phyloP scores from a whole-genome alignment of 2,888 invertebrate genomes.

The Hirtodrosophila duncani region DNA sequence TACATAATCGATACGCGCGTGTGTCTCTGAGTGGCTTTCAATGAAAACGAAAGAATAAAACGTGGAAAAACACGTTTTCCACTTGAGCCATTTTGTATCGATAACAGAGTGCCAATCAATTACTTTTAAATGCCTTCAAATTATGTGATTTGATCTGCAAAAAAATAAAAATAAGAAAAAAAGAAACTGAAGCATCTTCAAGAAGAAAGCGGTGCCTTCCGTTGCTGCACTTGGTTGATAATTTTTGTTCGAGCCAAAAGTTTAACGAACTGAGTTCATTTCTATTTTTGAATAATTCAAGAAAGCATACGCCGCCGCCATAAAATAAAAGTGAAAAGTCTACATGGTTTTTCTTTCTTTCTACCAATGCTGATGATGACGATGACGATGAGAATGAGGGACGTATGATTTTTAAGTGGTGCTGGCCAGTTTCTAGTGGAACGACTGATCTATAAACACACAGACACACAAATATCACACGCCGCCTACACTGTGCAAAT shows the following conservation, averaged over 20 bases:
- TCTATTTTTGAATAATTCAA: constrained; percentile 77
- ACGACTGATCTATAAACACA: constrained; percentile 34
- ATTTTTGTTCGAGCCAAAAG: constrained; percentile 61
- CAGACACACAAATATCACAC: constrained; percentile 3
- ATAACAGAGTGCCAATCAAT: constrained; percentile 18
- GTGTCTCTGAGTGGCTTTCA: constrained; percentile 21
- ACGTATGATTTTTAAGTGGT: constrained; percentile 42
- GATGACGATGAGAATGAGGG: constrained; percentile 23
- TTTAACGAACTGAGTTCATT: constrained; percentile 79
- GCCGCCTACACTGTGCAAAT: constrained; percentile 72
- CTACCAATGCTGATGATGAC: too few relatives aligned
- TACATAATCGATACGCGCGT: constrained; percentile 33
- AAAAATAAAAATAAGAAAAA: constrained; percentile 24
- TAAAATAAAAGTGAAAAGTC: constrained; percentile 63
- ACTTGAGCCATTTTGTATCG: constrained; percentile 42
- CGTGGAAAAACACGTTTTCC: constrained; percentile 62
- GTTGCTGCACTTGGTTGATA: constrained; percentile 15
- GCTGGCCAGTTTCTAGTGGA: constrained; percentile 19
- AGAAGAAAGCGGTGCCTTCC: constrained; percentile 17
- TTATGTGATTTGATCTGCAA: constrained; percentile 34
- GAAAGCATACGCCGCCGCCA: constrained; percentile 42
- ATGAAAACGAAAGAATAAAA: constrained; percentile 28
- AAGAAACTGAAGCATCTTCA: constrained; percentile 43
- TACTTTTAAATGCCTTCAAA: constrained; percentile 41
- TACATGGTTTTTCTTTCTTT: constrained; percentile 59